A percentile compares a stretch with the other conserved stretches of the same genome.
phyloP scores from a whole-genome alignment of 1,140 invertebrate species.

The Drosophila parvula region DNA sequence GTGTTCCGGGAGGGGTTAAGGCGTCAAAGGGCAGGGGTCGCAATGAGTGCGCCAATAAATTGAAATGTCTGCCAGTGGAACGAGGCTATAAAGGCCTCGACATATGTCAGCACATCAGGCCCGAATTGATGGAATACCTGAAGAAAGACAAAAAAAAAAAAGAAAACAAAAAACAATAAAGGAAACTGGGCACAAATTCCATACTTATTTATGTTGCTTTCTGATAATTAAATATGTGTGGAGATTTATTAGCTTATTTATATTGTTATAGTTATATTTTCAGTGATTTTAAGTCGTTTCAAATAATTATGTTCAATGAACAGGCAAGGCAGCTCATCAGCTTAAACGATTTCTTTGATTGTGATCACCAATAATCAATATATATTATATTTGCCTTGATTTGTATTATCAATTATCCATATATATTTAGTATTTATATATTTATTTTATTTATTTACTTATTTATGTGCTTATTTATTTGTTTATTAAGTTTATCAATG shows the following conservation, averaged over 20 bases:
- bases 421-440: background rate
- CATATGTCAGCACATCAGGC: slow-evolving; percentile 1
- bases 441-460: too few species aligned
- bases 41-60: slow-evolving; percentile 42
- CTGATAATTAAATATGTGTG: background rate
- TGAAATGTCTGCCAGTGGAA: slow-evolving; percentile 40
- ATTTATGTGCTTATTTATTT: background rate
- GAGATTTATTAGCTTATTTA: background rate
- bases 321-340: too few species aligned
- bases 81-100: background rate
- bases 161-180: too few species aligned
- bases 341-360: too few species aligned
- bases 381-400: too few species aligned
- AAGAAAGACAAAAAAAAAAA: background rate
- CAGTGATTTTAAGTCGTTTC: too few species aligned
- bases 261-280: background rate
- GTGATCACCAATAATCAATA: too few species aligned
- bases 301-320: too few species aligned
- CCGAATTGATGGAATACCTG: slow-evolving; percentile 4
- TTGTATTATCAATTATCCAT: too few species aligned
- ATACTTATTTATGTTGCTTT: background rate
- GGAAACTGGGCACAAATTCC: background rate
- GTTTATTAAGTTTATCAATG: too few species aligned
- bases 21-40: background rate
- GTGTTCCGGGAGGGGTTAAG: background rate